phyloP scores from a whole-genome alignment of 2,797 vertebrate species.

The Prionace glauca region DNA sequence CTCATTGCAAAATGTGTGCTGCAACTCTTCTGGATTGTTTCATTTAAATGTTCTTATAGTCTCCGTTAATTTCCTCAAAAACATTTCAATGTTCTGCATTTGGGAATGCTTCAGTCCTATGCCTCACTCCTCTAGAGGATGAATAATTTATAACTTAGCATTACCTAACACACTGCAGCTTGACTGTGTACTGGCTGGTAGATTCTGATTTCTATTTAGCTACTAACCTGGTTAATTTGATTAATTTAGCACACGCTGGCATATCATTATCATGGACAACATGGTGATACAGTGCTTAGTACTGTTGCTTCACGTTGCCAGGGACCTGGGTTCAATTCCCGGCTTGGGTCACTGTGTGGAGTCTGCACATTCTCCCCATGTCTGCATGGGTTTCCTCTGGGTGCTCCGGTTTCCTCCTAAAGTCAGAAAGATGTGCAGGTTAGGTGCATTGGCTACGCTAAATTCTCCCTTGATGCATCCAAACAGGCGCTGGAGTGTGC shows the following conservation, averaged over 20 bases:
- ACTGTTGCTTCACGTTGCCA: no score
- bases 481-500: no score
- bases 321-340: no score
- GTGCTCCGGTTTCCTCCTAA: no score
- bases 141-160: neutral
- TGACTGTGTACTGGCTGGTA: neutral
- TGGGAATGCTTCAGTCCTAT: neutral
- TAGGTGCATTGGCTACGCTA: no score
- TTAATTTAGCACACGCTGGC: neutral
- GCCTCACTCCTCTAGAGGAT: neutral
- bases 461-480: no score
- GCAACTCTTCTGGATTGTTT: neutral
- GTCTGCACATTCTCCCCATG: no score
- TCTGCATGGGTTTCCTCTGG: no score
- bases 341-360: no score
- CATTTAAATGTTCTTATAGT: neutral
- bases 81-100: neutral
- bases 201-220: neutral
- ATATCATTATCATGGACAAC: neutral
- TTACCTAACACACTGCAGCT: neutral
- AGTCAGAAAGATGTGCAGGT: no score
- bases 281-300: no score
- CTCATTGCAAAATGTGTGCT: neutral
- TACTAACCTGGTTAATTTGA: neutral
- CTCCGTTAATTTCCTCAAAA: neutral